Conservation (phyloP, 2,888 invertebrate genomes). For the Pristionchus entomophagus region DNA sequence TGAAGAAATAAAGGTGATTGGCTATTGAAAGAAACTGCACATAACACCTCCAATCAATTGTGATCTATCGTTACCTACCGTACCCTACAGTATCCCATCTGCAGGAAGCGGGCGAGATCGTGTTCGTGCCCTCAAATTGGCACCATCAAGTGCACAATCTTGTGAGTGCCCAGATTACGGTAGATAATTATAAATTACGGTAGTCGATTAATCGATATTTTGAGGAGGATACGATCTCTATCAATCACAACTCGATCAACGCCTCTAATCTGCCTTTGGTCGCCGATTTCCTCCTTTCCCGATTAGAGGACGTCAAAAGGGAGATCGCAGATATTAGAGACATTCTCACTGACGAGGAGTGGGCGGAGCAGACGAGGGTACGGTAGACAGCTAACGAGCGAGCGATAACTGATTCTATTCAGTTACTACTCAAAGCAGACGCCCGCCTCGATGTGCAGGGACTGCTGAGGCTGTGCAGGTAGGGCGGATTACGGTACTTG, state of each 20-base stretch:
- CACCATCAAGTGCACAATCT: slow-evolving; percentile 95
- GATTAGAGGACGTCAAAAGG: slow-evolving; percentile 57
- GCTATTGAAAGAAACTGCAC: too few species aligned
- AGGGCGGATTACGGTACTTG: not conserved
- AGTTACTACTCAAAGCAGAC: slow-evolving; percentile 61
- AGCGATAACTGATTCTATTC: slow-evolving; percentile 21
- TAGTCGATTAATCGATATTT: not conserved
- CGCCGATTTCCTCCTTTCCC: slow-evolving; percentile 53
- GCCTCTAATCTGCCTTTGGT: slow-evolving; percentile 83
- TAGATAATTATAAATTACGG: not conserved
- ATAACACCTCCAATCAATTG: too few species aligned
- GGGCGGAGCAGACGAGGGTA: slow-evolving; percentile 56
- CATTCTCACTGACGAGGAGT: slow-evolving; percentile 58
- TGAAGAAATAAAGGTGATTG: too few species aligned
- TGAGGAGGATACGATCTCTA: slow-evolving; percentile 90
- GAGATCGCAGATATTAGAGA: slow-evolving; percentile 61
- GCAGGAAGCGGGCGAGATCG: slow-evolving; percentile 89
- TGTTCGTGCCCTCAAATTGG: slow-evolving; percentile 98
- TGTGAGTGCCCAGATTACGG: slow-evolving; percentile 77
- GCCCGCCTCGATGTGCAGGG: slow-evolving; percentile 56
- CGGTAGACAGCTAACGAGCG: not conserved
- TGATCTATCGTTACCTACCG: too few species aligned
- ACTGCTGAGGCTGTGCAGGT: slow-evolving; percentile 37
- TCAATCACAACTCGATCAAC: slow-evolving; percentile 98
- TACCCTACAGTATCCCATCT: too few species aligned